Evolutionary conservation across 2,113 vertebrate genomes (phyloP).

Genomic region (Myrmecophaga tridactyla): DNA sequence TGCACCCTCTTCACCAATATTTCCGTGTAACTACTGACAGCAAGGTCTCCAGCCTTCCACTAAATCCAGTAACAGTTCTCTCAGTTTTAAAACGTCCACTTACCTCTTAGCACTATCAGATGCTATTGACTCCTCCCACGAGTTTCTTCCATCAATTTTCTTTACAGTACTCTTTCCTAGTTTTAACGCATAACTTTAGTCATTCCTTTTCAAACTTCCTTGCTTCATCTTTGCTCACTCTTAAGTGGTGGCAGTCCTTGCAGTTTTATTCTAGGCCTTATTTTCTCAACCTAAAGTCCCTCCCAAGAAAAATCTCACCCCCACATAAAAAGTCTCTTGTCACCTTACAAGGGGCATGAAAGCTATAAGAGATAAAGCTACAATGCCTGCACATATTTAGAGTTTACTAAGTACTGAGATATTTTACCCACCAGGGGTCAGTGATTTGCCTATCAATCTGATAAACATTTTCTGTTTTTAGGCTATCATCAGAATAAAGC

Average conservation of each 20-base stretch:
- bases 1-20: too few relatives aligned
- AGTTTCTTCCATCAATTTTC: not conserved
- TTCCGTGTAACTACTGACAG: not conserved
- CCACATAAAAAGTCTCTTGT: not conserved
- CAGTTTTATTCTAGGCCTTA: not conserved
- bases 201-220: not conserved
- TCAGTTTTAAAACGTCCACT: not conserved
- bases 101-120: not conserved
- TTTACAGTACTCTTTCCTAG: not conserved
- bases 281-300: not conserved
- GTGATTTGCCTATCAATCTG: not conserved
- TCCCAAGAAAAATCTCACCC: not conserved
- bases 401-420: not conserved
- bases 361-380: not conserved
- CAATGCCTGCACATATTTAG: not conserved
- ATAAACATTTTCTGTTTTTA: not conserved
- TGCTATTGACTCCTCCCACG: accelerated
- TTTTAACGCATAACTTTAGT: not conserved
- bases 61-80: not conserved
- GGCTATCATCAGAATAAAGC: not conserved
- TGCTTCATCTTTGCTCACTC: too few relatives aligned
- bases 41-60: not conserved
- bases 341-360: not conserved
- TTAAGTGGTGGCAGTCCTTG: not conserved
- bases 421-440: not conserved